Conservation (phyloP, 2,888 invertebrate genomes). For the Synanthedon tipuliformis region DNA sequence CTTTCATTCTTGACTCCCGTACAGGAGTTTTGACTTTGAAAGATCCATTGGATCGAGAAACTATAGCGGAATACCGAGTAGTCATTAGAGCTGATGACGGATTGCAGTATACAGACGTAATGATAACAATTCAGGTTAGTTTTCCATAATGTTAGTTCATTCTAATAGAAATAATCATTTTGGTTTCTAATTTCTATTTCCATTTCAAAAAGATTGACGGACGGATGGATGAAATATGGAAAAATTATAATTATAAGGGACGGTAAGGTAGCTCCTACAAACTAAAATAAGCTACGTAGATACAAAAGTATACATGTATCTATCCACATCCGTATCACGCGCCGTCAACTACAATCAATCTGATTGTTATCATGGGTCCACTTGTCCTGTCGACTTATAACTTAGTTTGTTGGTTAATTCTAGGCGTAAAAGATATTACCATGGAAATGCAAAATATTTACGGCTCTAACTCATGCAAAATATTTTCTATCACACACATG, state of each 20-base stretch:
- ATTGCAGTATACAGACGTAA: constrained; percentile 84
- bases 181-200: too few species aligned
- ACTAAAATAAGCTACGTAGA: neutral
- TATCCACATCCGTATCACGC: constrained; percentile 13
- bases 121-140: constrained; percentile 82
- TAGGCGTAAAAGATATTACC: neutral
- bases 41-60: constrained; percentile 87
- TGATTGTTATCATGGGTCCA: constrained; percentile 34
- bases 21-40: constrained; percentile 80
- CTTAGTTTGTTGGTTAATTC: constrained; percentile 13
- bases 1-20: constrained; percentile 78
- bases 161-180: too few species aligned
- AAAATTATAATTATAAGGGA: too few species aligned
- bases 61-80: constrained; percentile 81
- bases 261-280: neutral
- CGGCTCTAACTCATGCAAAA: neutral
- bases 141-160: too few species aligned
- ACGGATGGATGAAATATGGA: too few species aligned
- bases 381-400: constrained; percentile 29
- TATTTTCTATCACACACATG: too few species aligned
- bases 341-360: constrained; percentile 37
- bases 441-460: neutral
- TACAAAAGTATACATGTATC: constrained; percentile 5
- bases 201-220: too few species aligned
- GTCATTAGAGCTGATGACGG: constrained; percentile 90